A percentile compares a stretch with the other conserved stretches of the same genome.
These are phyloP conservation scores for Pegoplata infirma DNA, from an alignment of 2,888 invertebrate genomes.

Conservation along the genomic window DNA sequence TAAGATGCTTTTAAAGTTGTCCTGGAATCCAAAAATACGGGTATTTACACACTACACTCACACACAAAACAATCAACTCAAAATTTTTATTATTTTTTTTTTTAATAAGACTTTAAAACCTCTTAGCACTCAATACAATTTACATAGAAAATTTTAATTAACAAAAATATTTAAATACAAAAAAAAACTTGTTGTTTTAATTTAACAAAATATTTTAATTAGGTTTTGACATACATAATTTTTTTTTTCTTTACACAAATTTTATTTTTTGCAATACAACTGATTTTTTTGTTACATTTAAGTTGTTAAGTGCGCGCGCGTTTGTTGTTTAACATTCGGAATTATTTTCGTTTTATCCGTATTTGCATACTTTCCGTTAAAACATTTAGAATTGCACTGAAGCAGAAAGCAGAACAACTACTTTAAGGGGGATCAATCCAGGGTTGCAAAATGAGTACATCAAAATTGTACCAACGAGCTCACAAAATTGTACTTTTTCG, in stretches of 20 bases:
- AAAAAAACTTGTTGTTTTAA: not conserved
- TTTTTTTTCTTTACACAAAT: not conserved
- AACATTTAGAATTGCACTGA: conserved; percentile 65
- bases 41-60: not conserved
- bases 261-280: not conserved
- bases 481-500: no score
- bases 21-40: conserved; percentile 16
- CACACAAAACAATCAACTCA: conserved; percentile 12
- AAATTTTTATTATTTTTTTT: not conserved
- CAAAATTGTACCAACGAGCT: no score
- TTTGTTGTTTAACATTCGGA: no score
- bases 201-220: not conserved
- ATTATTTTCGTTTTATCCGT: conserved; percentile 15
- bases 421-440: not conserved
- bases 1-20: conserved; percentile 47
- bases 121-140: not conserved
- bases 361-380: conserved; percentile 49
- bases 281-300: not conserved
- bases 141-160: not conserved
- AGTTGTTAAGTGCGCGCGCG: conserved; percentile 6
- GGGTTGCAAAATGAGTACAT: no score
- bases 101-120: not conserved
- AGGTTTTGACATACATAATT: not conserved
- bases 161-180: not conserved
- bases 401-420: conserved; percentile 57